Percentiles rank a stretch among this genome's conserved stretches.
These are phyloP conservation scores for Zaprionus davidi DNA, from an alignment of 1,140 invertebrate genomes.

Conservation along the genomic window DNA sequence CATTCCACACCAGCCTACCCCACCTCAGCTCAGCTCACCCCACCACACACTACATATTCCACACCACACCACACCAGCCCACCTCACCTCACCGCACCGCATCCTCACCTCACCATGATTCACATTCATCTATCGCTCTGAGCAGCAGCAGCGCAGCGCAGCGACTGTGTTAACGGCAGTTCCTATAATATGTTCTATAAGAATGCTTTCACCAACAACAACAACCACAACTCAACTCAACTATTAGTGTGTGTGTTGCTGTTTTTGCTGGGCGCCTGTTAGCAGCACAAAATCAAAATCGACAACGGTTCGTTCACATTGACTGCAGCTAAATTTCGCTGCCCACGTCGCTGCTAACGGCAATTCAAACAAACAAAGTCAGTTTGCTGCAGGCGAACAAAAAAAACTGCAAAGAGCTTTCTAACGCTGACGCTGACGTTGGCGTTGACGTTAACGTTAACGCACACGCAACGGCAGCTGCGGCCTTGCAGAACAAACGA, in stretches of 20 bases:
- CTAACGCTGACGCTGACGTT: conserved; percentile 46
- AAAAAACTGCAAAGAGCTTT: conserved; percentile 61
- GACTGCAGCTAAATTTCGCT: conserved; percentile 14
- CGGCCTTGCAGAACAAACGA: conserved; percentile 66
- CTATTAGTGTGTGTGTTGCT: conserved; percentile 5
- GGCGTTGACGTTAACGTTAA: conserved; percentile 10
- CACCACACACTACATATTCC: not conserved
- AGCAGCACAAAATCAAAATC: conserved; percentile 42
- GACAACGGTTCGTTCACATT: conserved; percentile 18
- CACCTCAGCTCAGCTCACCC: not conserved
- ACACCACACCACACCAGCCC: not conserved
- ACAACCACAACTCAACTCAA: not conserved
- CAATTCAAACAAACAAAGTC: conserved; percentile 11
- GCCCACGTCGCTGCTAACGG: conserved; percentile 17
- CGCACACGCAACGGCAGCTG: conserved; percentile 15
- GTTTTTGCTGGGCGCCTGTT: conserved; percentile 47
- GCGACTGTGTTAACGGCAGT: not conserved
- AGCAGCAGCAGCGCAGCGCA: not conserved
- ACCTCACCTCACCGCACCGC: not conserved
- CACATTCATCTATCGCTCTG: conserved; percentile 9
- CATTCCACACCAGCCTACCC: not conserved
- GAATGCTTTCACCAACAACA: conserved; percentile 40
- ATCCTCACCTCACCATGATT: not conserved
- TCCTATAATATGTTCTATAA: conserved; percentile 30
- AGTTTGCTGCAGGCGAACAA: conserved; percentile 14